Conservation (phyloP, 1,140 invertebrate species). For the Anastrepha obliqua region DNA sequence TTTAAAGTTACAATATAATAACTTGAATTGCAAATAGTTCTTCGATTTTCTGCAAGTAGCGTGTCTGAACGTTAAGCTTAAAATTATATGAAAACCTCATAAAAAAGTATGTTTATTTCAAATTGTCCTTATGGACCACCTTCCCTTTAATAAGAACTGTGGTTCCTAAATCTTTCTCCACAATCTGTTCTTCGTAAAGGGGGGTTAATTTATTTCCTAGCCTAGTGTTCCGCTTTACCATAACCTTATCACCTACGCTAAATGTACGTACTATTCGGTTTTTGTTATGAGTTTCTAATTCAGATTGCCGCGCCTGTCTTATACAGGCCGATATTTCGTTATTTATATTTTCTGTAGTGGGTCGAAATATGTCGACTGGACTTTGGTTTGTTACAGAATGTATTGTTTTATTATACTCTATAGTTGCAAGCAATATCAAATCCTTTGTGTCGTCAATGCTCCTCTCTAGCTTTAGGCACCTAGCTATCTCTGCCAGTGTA, state of each 20-base stretch:
- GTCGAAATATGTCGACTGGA: conserved; percentile 17
- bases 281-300: conserved; percentile 21
- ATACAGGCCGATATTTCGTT: conserved; percentile 3
- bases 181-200: too few species aligned
- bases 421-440: conserved; percentile 52
- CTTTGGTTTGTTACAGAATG: conserved; percentile 45
- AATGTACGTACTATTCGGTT: not conserved
- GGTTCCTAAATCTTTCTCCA: too few species aligned
- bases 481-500: conserved; percentile 56
- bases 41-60: conserved; percentile 2
- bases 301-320: conserved; percentile 17
- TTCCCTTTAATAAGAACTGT: too few species aligned
- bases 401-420: conserved; percentile 58
- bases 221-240: too few species aligned
- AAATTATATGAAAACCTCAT: conserved; percentile 13
- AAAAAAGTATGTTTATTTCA: not conserved
- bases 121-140: not conserved
- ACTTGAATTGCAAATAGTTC: conserved; percentile 2
- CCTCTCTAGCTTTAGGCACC: conserved; percentile 58
- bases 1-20: conserved; percentile 19
- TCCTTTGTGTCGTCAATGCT: conserved; percentile 53
- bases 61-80: conserved; percentile 9
- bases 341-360: conserved; percentile 39
- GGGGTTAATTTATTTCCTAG: too few species aligned
- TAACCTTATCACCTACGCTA: conserved; percentile 12